These are phyloP conservation scores for Orchesella cincta DNA, from an alignment of 1,140 invertebrate species.

Conservation along the genomic window DNA sequence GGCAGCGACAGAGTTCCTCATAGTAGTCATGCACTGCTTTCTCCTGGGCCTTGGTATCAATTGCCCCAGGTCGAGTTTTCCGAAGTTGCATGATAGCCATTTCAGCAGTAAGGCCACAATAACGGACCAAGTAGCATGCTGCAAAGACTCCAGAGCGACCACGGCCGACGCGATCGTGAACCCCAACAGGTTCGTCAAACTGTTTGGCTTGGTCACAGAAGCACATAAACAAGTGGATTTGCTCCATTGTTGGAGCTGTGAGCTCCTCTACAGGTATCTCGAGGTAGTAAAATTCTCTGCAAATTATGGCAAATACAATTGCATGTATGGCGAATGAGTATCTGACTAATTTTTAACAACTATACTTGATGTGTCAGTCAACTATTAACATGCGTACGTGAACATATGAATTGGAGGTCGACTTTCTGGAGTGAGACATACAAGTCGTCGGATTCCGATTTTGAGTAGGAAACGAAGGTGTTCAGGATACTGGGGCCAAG, in stretches of 20 bases:
- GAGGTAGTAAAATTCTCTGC: constrained; percentile 60
- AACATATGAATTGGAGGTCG: constrained; percentile 60
- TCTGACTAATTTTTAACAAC: no score
- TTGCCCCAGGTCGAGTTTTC: constrained; percentile 65
- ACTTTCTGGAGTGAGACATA: constrained; percentile 67
- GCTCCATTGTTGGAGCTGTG: constrained; percentile 65
- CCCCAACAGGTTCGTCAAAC: constrained; percentile 64
- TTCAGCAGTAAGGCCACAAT: constrained; percentile 63
- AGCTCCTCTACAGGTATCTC: constrained; percentile 68
- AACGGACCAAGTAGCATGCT: constrained; percentile 66
- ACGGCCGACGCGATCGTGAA: constrained; percentile 62
- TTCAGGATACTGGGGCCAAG: constrained; percentile 62
- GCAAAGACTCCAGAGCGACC: constrained; percentile 71
- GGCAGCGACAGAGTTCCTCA: constrained; percentile 60
- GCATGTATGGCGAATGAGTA: no score
- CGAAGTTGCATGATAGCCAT: constrained; percentile 66
- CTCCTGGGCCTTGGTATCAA: constrained; percentile 70
- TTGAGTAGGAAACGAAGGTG: constrained; percentile 65
- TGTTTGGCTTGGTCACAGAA: constrained; percentile 59
- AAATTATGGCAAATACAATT: no score
- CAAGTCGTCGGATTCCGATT: constrained; percentile 60
- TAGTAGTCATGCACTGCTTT: constrained; percentile 64
- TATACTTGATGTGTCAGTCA: no score
- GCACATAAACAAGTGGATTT: constrained; percentile 69
- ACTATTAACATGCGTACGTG: constrained; percentile 31